Percentiles rank a stretch among this genome's conserved stretches.
Evolutionary conservation across 2,113 vertebrate species (phyloP).

Genomic region (Ophthalmolycus amberensis): DNA sequence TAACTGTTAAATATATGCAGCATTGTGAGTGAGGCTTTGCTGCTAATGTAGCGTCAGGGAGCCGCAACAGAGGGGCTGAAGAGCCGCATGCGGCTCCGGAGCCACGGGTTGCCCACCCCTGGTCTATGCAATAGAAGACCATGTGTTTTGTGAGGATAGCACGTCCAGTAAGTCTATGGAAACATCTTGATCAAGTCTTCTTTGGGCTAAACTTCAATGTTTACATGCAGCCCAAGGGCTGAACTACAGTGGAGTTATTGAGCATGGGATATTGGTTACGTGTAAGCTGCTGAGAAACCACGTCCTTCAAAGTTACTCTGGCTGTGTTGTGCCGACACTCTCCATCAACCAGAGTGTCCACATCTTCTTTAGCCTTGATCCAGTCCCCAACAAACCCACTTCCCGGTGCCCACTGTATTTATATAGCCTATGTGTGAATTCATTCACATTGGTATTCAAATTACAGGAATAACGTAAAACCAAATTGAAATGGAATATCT

Average conservation of each 20-base stretch:
- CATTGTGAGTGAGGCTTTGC: background rate
- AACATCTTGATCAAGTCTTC: background rate
- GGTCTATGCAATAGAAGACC: too few relatives aligned
- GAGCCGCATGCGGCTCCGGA: too few relatives aligned
- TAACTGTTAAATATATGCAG: too few relatives aligned
- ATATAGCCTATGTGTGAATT: too few relatives aligned
- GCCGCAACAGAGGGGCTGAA: too few relatives aligned
- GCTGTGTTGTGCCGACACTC: background rate
- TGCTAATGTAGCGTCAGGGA: background rate
- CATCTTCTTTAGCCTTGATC: background rate
- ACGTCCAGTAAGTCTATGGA: background rate
- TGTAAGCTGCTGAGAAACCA: background rate
- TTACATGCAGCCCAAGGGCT: background rate
- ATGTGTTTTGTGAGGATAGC: background rate
- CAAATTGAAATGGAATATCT: too few relatives aligned
- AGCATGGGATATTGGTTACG: background rate
- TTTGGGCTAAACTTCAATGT: background rate
- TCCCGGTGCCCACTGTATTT: too few relatives aligned
- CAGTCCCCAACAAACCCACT: background rate
- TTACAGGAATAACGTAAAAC: too few relatives aligned
- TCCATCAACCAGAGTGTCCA: background rate
- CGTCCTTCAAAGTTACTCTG: background rate
- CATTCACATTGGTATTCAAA: too few relatives aligned
- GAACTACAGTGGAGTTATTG: background rate
- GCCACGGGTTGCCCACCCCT: too few relatives aligned